A percentile compares a stretch with the other conserved stretches of the same genome.
phyloP scores from a whole-genome alignment of 30 jellyfish, hydroid and myxozoan species.

The Hydra vulgaris region DNA sequence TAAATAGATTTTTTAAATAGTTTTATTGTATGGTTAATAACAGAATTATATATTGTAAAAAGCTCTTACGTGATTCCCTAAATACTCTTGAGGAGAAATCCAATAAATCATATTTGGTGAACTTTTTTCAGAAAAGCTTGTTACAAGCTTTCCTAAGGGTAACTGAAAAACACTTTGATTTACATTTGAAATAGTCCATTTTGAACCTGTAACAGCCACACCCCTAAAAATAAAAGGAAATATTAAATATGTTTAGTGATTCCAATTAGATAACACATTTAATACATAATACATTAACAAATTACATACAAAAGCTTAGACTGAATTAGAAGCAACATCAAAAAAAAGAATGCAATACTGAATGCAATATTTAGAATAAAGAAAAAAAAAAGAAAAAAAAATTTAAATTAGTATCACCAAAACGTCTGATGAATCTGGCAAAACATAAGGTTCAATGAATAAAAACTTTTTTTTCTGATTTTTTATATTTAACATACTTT shows the following conservation, averaged over 20 bases:
- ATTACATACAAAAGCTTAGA: not conserved
- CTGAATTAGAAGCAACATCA: no score
- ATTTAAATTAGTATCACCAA: no score
- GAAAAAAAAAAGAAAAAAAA: not conserved
- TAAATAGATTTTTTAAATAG: no score
- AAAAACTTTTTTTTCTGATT: no score
- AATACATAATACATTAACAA: not conserved
- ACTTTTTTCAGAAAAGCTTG: not conserved
- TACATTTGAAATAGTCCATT: conserved; percentile 22
- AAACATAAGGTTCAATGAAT: no score
- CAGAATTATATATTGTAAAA: not conserved
- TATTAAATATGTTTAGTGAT: no score
- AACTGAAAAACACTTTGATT: conserved; percentile 9
- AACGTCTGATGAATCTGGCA: no score
- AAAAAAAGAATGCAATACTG: not conserved
- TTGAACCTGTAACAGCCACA: conserved; percentile 22
- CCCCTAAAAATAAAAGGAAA: conserved; percentile 12
- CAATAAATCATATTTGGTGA: conserved; percentile 27
- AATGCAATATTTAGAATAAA: not conserved
- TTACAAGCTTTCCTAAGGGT: conserved; percentile 9
- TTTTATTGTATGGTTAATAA: no score
- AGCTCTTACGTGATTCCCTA: conserved; percentile 43
- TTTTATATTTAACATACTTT: no score
- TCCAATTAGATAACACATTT: no score
- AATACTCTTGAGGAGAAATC: conserved; percentile 49